These are phyloP conservation scores for Chymomyza costata DNA, from an alignment of 1,140 invertebrate genomes.

Conservation along the genomic window DNA sequence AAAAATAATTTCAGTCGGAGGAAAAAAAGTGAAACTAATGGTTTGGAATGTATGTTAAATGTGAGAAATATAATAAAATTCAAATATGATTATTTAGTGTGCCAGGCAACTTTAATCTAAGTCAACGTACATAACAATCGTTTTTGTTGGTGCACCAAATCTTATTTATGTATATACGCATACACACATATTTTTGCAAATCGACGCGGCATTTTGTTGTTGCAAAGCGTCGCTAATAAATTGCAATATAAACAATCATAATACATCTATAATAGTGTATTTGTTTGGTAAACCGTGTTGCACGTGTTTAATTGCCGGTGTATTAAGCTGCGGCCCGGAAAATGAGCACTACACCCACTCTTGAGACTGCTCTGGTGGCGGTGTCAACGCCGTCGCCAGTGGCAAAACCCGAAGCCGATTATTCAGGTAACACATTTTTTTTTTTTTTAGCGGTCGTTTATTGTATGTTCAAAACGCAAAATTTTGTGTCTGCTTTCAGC, in stretches of 20 bases:
- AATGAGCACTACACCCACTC: constrained; percentile 39
- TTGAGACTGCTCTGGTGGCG: constrained; percentile 16
- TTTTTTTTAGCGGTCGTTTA: background rate
- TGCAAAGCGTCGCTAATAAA: constrained; percentile 1
- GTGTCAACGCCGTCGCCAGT: constrained; percentile 35
- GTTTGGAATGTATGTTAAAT: background rate
- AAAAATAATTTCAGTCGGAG: constrained; percentile 25
- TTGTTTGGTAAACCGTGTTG: background rate
- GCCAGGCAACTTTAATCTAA: too few species aligned
- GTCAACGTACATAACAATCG: constrained; percentile 22
- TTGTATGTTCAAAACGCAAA: background rate
- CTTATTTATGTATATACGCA: constrained; percentile 3
- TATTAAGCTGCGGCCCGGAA: too few species aligned
- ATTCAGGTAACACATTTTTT: too few species aligned
- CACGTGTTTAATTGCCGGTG: constrained; percentile 23
- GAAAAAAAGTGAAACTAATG: background rate
- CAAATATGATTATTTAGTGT: background rate
- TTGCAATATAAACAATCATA: background rate
- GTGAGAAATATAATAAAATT: background rate
- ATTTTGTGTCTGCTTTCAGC: constrained; percentile 14
- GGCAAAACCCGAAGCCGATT: constrained; percentile 7
- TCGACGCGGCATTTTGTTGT: constrained; percentile 22
- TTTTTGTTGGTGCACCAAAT: constrained; percentile 15
- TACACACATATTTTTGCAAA: background rate
- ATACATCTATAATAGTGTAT: constrained; percentile 4